Evolutionary conservation across 2,888 invertebrate species (phyloP), one percentile per base, ranked within the genome.

Genomic region (Protula sp.): DNA sequence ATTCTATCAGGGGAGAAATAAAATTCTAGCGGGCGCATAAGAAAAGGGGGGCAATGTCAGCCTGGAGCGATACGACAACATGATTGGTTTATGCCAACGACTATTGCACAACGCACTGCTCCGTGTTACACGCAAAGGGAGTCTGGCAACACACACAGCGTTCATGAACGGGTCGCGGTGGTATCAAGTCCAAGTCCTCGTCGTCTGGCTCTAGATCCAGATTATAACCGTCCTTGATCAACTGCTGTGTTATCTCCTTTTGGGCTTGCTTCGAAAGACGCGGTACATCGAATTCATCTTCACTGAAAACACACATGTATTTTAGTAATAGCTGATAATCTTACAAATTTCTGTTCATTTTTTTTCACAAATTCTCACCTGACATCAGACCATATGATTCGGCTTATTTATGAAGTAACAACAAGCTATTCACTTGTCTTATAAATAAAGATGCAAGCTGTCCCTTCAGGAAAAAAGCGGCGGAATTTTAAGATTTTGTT

Each of bases 161-260:
- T 62, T 82, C 79, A 63, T 79, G 75, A 28, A 82, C 70, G 31
- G 82, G 81, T 63, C 81, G 77, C 29, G 84, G 84, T 27, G 83
- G 83, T 64, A 83, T 81, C 28, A 84, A 76, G 69, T 84, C 83
- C 62, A 84, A 76, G 67, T 84, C 83, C 66, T 83, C 83, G 67
- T 82, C 83, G 68, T 83, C 83, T 2, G 85, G 85, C 61, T 85
- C 86, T 74, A 86, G 82, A 79, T 85, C 86, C 79, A 85, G 76
- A 71, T 85, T 84, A 66, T 81, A 82, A 22, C 81, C 81, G 72
- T 86, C 85, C 66, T 85, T 84, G 58, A 85, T 85, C 66, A 86
- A 82, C 63, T 85, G 85, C 68, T 85, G 84, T 4, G 84, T 84
- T 54, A 86, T 81, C 70, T 85, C 85, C 70, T 82, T 82, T 59